These are phyloP conservation scores for Grus americana DNA, from an alignment of 2,113 vertebrate genomes.

Conservation along the genomic window DNA sequence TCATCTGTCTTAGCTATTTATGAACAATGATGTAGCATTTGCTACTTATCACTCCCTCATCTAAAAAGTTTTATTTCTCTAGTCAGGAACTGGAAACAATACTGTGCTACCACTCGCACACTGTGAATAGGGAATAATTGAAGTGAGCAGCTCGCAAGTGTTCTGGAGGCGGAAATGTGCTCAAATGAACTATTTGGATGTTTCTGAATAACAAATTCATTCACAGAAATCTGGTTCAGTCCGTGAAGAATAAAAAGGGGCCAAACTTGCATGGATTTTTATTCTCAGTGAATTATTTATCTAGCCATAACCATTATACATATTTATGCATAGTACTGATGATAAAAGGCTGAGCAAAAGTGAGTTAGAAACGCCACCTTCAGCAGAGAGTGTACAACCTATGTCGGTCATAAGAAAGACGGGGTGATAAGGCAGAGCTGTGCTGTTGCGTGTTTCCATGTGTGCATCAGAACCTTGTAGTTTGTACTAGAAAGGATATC, in stretches of 20 bases:
- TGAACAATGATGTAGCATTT: conserved; percentile 39
- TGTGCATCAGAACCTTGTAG: neutral
- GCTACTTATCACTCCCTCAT: conserved; percentile 1
- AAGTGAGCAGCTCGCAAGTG: conserved; percentile 52
- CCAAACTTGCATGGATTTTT: neutral
- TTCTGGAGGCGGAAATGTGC: conserved; percentile 56
- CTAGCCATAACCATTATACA: neutral
- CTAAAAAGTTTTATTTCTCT: conserved; percentile 36
- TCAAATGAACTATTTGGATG: conserved; percentile 41
- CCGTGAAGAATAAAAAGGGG: neutral
- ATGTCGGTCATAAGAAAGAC: neutral
- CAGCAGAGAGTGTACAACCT: neutral
- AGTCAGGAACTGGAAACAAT: conserved; percentile 36
- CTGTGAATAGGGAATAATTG: conserved; percentile 60
- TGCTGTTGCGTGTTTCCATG: neutral
- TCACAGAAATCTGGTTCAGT: conserved; percentile 41
- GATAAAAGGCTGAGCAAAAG: neutral
- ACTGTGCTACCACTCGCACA: neutral
- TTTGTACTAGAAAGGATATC: neutral
- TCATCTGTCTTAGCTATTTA: conserved; percentile 18
- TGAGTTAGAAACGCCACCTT: neutral
- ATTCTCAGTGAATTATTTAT: neutral
- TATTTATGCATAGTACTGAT: neutral
- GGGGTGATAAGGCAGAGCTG: neutral
- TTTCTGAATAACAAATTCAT: conserved; percentile 56